phyloP scores from a whole-genome alignment of 2,888 invertebrate genomes.

The Apodemia mormo region DNA sequence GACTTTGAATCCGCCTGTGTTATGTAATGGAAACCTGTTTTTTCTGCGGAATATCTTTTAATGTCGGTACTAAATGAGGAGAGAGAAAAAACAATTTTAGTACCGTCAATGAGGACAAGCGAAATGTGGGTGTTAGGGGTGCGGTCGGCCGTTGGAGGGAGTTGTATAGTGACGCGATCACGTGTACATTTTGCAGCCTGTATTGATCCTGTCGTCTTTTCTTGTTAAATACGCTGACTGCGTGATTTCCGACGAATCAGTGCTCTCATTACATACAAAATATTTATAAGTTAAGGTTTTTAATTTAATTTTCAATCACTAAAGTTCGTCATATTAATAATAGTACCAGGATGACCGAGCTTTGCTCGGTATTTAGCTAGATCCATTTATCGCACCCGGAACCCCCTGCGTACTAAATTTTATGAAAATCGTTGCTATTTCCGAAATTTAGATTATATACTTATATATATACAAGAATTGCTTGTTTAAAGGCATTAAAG shows the following conservation, averaged over 20 bases:
- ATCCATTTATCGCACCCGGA: no score
- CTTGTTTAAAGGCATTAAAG: no score
- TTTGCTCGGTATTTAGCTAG: no score
- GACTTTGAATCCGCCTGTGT: conserved; percentile 24
- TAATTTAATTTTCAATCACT: no score
- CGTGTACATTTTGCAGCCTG: conserved; percentile 80
- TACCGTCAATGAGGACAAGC: conserved; percentile 63
- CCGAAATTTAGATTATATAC: no score
- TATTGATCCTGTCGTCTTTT: conserved; percentile 77
- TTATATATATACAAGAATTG: no score
- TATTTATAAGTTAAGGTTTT: background rate
- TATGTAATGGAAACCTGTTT: conserved; percentile 20
- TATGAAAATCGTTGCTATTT: no score
- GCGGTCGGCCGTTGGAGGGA: conserved; percentile 69
- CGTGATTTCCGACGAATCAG: conserved; percentile 49
- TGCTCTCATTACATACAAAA: conserved; percentile 23
- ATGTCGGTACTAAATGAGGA: conserved; percentile 46
- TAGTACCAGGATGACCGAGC: no score
- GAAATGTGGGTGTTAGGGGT: conserved; percentile 70
- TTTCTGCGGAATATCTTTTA: conserved; percentile 22
- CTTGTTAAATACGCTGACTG: conserved; percentile 59
- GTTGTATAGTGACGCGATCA: conserved; percentile 80
- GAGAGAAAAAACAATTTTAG: conserved; percentile 64
- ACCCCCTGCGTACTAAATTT: no score
- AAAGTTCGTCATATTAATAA: no score